Evolutionary conservation across 2,113 vertebrate species (phyloP).

Genomic region (Calyptomena viridis): DNA sequence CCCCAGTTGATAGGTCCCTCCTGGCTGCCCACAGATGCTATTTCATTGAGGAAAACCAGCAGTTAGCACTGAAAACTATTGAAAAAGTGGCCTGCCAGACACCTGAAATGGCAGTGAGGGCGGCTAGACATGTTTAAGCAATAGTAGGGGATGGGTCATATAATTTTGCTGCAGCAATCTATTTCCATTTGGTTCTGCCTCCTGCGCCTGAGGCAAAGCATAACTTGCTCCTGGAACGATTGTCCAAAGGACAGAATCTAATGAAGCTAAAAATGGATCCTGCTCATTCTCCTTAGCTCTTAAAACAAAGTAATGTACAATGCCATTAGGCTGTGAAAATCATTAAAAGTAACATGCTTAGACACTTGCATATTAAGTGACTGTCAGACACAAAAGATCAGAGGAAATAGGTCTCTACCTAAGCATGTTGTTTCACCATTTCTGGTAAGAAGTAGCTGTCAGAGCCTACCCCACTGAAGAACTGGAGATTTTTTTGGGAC

Average conservation of each 20-base stretch:
- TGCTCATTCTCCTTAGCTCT: not conserved
- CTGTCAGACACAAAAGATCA: not conserved
- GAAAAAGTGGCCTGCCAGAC: not conserved
- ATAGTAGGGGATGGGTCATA: slow-evolving; percentile 32
- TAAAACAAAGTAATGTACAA: not conserved
- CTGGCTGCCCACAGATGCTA: not conserved
- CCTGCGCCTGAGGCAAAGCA: not conserved
- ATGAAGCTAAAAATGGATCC: not conserved
- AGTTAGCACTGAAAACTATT: not conserved
- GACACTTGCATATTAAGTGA: not conserved
- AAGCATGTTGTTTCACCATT: not conserved
- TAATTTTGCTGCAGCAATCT: not conserved
- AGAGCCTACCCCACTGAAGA: not conserved
- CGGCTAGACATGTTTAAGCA: slow-evolving; percentile 38
- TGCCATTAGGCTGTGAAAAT: not conserved
- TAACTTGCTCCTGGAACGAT: rapidly evolving
- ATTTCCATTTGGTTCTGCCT: slow-evolving; percentile 12
- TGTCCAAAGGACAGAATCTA: not conserved
- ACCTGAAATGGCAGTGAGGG: not conserved
- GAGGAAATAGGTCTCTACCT: not conserved
- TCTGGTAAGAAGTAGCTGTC: not conserved
- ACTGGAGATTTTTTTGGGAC: not conserved
- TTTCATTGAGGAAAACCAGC: slow-evolving; percentile 36
- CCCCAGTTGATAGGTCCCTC: not conserved
- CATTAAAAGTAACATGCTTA: not conserved